Conservation (phyloP, 2,113 vertebrate genomes). For the Callopanchax toddi region DNA sequence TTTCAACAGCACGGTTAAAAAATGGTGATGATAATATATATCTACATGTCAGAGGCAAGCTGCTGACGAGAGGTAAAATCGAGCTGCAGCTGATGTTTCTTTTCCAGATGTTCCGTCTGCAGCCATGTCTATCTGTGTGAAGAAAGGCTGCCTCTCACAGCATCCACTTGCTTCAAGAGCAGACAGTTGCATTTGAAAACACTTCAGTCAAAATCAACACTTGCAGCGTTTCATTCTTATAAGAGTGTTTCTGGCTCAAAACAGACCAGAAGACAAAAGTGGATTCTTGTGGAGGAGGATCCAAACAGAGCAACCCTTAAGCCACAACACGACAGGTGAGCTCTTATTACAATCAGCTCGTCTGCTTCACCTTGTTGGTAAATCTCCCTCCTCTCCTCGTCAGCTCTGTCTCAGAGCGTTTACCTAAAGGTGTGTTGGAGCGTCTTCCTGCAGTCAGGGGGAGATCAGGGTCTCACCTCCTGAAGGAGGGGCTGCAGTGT, state of each 20-base stretch:
- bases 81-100: too few species aligned
- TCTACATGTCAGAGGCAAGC: too few species aligned
- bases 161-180: slow-evolving; percentile 69
- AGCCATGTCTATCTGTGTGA: slow-evolving; percentile 77
- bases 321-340: slow-evolving; percentile 37
- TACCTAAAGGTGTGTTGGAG: slow-evolving; percentile 64
- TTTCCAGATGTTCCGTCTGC: slow-evolving; percentile 73
- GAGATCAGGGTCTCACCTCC: slow-evolving; percentile 69
- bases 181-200: slow-evolving; percentile 47
- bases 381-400: background rate
- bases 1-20: too few species aligned
- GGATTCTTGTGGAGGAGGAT: slow-evolving; percentile 45
- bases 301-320: slow-evolving; percentile 31
- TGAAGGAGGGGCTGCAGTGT: slow-evolving; percentile 77
- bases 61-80: too few species aligned
- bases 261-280: slow-evolving; percentile 79
- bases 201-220: background rate
- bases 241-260: too few species aligned
- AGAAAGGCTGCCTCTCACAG: slow-evolving; percentile 51
- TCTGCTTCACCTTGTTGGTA: background rate
- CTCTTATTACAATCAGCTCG: background rate
- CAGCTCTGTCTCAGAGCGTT: background rate
- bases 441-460: slow-evolving; percentile 64
- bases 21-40: too few species aligned
- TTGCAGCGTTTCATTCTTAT: background rate